Evolutionary conservation across 2,797 vertebrate genomes (phyloP), one percentile per base, ranked within the genome.

Genomic region (Alcedo quadribrachys): DNA sequence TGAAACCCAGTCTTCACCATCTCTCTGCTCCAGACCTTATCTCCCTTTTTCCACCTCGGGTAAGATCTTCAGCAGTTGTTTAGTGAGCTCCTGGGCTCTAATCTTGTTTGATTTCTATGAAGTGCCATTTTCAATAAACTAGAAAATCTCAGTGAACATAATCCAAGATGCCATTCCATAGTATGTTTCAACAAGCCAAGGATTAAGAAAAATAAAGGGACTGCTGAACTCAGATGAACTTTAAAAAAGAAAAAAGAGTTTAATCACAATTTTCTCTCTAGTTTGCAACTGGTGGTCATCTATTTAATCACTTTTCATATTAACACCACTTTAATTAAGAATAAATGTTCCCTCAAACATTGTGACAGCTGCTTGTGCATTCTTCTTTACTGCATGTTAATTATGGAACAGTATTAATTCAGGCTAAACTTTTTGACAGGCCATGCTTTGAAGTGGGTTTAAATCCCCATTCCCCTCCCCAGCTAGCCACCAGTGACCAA

Each of bases 71-170:
- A 88, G 73, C 65, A 55, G 30, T 65, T 54, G 32, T 90, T 92
- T 61, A 87, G 42, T 48, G n/a, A 87, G 48, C 6, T 95, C 37
- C 68, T 92, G 68, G 42, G 8, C 32, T 89, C 58, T 87, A 91
- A 94, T 91, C 73, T 43, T 43, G 21, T 58, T 83, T 77, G 53
- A 60, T 88, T 94, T 90, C 53, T 81, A 60, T 73, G 22, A 90
- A 93, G 32, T 32, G 60, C 80, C 55, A 60, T 91, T 95, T 93
- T 81, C 75, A 92, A 76, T 88, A 88, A 92, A 89, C 58, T 76
- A 70, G 90, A 85, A 95, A 53, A 69, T 89, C 81, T 95, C 53
- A 73, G 74, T 96, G 92, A 95, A 67, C 71, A 88, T 81, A 94
- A 95, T 93, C 88, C 89, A 81, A 88, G 82, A 85, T 85, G 45